phyloP scores from a whole-genome alignment of 1,140 invertebrate species.

The Pseudobourletiella spinata region DNA sequence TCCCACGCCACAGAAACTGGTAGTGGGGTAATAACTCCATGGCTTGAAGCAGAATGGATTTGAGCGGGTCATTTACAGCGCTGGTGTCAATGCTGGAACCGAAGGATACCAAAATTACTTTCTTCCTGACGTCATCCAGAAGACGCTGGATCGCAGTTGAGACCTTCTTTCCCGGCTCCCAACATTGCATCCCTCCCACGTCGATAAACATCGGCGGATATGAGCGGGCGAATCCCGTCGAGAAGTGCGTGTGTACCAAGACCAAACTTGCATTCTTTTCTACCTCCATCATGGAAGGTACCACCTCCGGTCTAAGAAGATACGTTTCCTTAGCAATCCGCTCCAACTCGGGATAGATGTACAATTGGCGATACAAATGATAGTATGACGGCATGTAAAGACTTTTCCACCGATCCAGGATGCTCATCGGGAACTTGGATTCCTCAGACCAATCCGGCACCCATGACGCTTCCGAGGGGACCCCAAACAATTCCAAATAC shows the following conservation, averaged over 20 bases:
- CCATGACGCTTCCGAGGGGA: conserved; percentile 1
- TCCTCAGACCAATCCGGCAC: conserved; percentile 13
- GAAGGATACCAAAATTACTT: too few species aligned
- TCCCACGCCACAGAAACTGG: too few species aligned
- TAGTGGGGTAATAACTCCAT: too few species aligned
- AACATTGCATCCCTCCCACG: conserved; percentile 9
- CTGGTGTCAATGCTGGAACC: too few species aligned
- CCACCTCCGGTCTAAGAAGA: not conserved
- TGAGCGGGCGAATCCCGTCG: conserved; percentile 3
- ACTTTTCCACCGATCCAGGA: too few species aligned
- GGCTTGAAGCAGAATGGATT: too few species aligned
- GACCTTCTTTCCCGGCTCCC: too few species aligned
- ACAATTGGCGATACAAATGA: not conserved
- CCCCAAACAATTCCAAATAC: not conserved
- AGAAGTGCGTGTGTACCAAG: conserved; percentile 8
- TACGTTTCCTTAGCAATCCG: not conserved
- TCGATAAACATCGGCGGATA: not conserved
- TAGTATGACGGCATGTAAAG: too few species aligned
- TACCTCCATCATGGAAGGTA: conserved; percentile 7
- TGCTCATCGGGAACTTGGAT: too few species aligned
- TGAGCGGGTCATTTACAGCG: too few species aligned
- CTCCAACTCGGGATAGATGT: conserved; percentile 10
- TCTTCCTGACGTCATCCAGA: too few species aligned
- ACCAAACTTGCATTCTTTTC: conserved; percentile 10
- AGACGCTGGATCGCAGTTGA: too few species aligned